phyloP scores from a whole-genome alignment of 2,888 invertebrate species.

The Rhagonycha fulva region DNA sequence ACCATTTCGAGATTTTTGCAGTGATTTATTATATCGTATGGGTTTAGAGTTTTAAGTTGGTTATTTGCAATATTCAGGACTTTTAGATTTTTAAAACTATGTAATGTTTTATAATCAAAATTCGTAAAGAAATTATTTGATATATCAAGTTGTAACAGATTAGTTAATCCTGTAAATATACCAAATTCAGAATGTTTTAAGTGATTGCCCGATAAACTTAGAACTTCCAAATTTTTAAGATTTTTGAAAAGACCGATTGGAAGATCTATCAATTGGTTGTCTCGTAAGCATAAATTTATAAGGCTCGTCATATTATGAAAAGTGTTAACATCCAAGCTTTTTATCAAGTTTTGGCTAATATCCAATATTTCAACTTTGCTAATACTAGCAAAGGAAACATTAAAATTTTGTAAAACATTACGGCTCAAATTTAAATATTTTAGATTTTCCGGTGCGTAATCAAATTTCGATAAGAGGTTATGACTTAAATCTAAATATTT shows the following conservation, averaged over 20 bases:
- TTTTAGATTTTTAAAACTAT: not conserved
- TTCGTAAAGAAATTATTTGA: not conserved
- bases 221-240: not conserved
- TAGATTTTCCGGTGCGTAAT: not conserved
- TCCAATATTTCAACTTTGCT: not conserved
- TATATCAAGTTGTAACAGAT: not conserved
- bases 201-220: conserved; percentile 1
- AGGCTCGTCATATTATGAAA: not conserved
- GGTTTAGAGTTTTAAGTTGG: not conserved
- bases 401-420: not conserved
- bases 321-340: not conserved
- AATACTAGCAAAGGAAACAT: not conserved
- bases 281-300: not conserved
- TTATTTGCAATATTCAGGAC: not conserved
- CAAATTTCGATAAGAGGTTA: not conserved
- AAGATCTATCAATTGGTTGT: not conserved
- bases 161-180: not conserved
- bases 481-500: not conserved
- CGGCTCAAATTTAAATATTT: not conserved
- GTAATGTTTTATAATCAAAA: not conserved
- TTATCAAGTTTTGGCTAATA: not conserved
- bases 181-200: not conserved
- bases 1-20: not conserved
- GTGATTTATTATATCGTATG: not conserved
- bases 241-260: conserved; percentile 1